A percentile compares a stretch with the other conserved stretches of the same genome.
Evolutionary conservation across 2,113 vertebrate genomes (phyloP).

Genomic region (Prunella himalayana): DNA sequence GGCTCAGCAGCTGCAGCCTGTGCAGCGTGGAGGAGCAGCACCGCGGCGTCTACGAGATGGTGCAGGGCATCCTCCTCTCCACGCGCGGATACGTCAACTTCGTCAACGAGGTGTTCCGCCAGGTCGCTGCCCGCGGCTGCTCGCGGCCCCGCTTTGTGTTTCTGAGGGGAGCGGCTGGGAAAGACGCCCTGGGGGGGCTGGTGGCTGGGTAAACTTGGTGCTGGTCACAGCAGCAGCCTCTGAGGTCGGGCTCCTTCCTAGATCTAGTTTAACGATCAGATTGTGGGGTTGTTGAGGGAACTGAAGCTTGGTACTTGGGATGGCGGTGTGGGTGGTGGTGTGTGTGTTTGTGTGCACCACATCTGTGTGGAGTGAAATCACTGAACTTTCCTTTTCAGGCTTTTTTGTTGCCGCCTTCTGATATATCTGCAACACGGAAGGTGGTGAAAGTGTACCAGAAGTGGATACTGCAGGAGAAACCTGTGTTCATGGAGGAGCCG

Average conservation of each 20-base stretch:
- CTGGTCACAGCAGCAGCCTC: neutral
- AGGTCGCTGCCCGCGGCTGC: conserved; percentile 66
- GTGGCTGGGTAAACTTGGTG: neutral
- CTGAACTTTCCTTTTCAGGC: conserved; percentile 74
- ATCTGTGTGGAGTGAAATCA: fast-evolving
- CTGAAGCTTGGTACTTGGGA: neutral
- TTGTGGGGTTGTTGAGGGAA: neutral
- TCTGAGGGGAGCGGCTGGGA: fast-evolving
- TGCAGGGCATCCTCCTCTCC: conserved; percentile 89
- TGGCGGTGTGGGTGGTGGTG: no score
- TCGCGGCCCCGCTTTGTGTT: fast-evolving
- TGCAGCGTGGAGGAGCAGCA: conserved; percentile 97
- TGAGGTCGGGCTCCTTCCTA: neutral
- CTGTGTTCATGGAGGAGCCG: conserved; percentile 92
- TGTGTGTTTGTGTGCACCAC: no score
- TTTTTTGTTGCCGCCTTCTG: conserved; percentile 91
- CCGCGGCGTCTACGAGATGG: conserved; percentile 87
- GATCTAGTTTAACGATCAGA: fast-evolving
- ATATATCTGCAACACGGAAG: conserved; percentile 88
- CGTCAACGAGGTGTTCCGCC: conserved; percentile 95
- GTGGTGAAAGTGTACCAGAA: conserved; percentile 95
- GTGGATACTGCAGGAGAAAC: conserved; percentile 93
- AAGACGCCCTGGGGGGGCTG: fast-evolving
- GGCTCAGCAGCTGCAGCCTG: conserved; percentile 87
- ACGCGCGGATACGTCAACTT: conserved; percentile 95